Conservation (phyloP, 2,113 vertebrate genomes). For the Calyptommatus sinebrachiatus region DNA sequence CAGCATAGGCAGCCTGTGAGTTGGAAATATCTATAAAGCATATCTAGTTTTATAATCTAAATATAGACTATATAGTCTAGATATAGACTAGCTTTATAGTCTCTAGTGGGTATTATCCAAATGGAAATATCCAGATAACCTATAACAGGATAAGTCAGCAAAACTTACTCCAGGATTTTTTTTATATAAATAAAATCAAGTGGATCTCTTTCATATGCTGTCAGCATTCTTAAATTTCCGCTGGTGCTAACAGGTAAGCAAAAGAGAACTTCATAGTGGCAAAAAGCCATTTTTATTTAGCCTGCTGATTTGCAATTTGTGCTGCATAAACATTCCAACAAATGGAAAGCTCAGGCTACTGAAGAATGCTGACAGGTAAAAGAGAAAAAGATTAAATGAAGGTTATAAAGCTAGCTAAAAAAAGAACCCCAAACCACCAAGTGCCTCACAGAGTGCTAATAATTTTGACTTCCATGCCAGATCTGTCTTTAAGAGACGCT, state of each 20-base stretch:
- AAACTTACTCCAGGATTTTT: background rate
- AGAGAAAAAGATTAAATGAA: slow-evolving; percentile 56
- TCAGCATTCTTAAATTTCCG: slow-evolving; percentile 1
- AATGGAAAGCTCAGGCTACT: slow-evolving; percentile 38
- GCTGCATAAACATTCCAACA: slow-evolving; percentile 34
- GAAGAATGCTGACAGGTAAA: slow-evolving; percentile 54
- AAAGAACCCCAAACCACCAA: slow-evolving; percentile 42
- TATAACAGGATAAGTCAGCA: background rate
- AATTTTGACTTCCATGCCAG: slow-evolving; percentile 16
- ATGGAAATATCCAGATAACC: slow-evolving; percentile 25
- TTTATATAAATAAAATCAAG: background rate
- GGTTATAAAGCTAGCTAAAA: slow-evolving; percentile 51
- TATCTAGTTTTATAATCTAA: background rate
- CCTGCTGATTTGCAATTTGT: slow-evolving; percentile 60
- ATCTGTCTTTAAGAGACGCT: slow-evolving; percentile 29
- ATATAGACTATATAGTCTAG: too few species aligned
- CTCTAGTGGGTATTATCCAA: background rate
- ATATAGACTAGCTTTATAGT: too few species aligned
- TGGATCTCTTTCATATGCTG: slow-evolving; percentile 20
- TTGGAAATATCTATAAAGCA: background rate
- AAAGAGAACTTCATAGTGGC: slow-evolving; percentile 43
- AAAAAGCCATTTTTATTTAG: slow-evolving; percentile 32
- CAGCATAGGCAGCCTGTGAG: too few species aligned
- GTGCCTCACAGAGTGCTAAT: slow-evolving; percentile 27
- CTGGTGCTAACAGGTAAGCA: slow-evolving; percentile 33